Evolutionary conservation across 2,888 invertebrate species (phyloP), one percentile per base, ranked within the genome.

Genomic region (Teleiodes luculella): DNA sequence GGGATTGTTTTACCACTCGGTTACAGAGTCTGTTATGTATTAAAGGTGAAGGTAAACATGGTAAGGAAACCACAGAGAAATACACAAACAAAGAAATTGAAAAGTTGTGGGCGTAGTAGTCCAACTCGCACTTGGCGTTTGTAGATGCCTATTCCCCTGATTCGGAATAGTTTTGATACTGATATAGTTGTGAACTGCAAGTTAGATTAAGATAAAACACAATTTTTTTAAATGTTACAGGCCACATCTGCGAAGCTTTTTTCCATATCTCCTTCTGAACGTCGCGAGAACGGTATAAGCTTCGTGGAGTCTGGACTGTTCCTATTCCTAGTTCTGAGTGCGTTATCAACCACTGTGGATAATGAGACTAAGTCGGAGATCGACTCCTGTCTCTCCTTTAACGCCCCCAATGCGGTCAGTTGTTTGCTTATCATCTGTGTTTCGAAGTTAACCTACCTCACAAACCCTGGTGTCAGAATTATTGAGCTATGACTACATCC

Each of bases 251-350:
- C 62, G 10, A 82, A 78, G 58, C 66, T 88, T 31, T 57, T 63
- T 28, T 62, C 69, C 4, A 71, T 77, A 57, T 76, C 79, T 57
- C 74, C 80, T 6, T 45, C 43, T n/a, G 68, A 74, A 3, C 70
- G 80, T 0, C 66, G 67, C 39, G 80, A 78, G 56, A 89, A 84
- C 57, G 86, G 84, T 11, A 85, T 89, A 53, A 89, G 85, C 63
- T 90, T 87, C 61, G 78, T 81, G 0, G 80, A 86, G 53, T 86
- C 89, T 1, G 82, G 82, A 1, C 63, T 89, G 31, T 83, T 85
- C 59, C 65, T 90, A 36, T 72, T 80, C 36, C 59, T 89, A 55
- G 62, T 76, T 1, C 67, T 90, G 3, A 64, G 81, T 59, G 73
- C 79, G 8, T 56, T 90, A 1, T 78, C 84, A 13, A 70, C 74